Percentiles rank a stretch among this genome's conserved stretches.
phyloP scores from a whole-genome alignment of 1,140 invertebrate genomes.

The Helicoverpa zea region DNA sequence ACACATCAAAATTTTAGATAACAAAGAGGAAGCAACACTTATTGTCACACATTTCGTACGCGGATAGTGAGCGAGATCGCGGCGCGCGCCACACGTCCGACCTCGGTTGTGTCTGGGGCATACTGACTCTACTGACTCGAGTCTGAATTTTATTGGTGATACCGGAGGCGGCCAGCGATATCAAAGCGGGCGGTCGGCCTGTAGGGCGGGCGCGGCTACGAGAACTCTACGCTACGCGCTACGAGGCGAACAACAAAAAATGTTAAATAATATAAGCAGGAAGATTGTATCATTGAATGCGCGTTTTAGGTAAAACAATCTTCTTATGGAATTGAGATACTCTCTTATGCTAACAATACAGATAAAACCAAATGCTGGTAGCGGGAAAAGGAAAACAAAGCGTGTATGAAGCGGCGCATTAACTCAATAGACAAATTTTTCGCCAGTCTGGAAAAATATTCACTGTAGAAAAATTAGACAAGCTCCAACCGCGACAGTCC shows the following conservation, averaged over 20 bases:
- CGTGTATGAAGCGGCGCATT: background rate
- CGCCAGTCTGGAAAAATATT: slow-evolving; percentile 64
- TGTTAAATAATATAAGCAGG: slow-evolving; percentile 58
- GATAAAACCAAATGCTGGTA: slow-evolving; percentile 6
- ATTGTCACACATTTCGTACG: slow-evolving; percentile 85
- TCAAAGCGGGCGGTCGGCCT: slow-evolving; percentile 48
- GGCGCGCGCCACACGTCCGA: slow-evolving; percentile 68
- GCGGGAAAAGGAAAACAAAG: background rate
- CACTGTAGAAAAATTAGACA: slow-evolving; percentile 69
- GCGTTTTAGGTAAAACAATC: slow-evolving; percentile 26
- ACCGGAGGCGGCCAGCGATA: slow-evolving; percentile 51
- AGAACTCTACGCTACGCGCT: slow-evolving; percentile 62
- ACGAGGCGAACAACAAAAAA: slow-evolving; percentile 55
- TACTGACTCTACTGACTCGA: slow-evolving; percentile 66
- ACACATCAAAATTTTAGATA: slow-evolving; percentile 70
- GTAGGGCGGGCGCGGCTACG: slow-evolving; percentile 62
- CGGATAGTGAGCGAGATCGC: slow-evolving; percentile 60
- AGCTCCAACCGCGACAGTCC: slow-evolving; percentile 74
- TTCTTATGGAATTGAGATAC: slow-evolving; percentile 28
- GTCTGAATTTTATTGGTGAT: slow-evolving; percentile 53
- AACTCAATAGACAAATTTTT: background rate
- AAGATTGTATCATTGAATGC: slow-evolving; percentile 36
- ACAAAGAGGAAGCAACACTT: slow-evolving; percentile 84
- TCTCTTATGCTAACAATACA: slow-evolving; percentile 4
- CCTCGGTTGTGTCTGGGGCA: slow-evolving; percentile 66